Base-by-base conservation (phyloP, 2,797 vertebrate genomes). In the Decapterus maruadsi region DNA sequence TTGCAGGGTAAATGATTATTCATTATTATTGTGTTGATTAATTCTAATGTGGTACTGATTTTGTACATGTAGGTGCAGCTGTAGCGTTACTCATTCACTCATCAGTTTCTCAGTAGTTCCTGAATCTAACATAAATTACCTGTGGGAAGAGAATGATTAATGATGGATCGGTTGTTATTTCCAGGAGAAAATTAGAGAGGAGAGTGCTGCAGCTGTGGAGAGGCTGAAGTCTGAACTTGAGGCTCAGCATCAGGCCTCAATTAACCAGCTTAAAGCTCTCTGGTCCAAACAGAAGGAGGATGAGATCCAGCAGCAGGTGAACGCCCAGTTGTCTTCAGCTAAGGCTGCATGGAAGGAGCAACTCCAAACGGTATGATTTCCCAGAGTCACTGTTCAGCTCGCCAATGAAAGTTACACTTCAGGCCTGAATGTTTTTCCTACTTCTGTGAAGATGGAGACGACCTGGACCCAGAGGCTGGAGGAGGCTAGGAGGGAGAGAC, bases 271-370 rank as follows among this genome's bases (percentile, higher is more conserved):
- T 50, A 95, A 94, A 89, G 87, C 62, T 73, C 91, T 93, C 43
- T 98, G 96, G 96, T 83, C 93, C 78, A 92, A 91, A 89, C 96
- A 97, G 78, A 96, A 93, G 67, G 93, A 95, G 85, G 34, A 66
- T 5, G 90, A 92, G 68, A 74, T 94, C 54, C 94, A 94, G 43
- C 85, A 89, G 79, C 92, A 91, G 48, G 70, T 96, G 85, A 86
- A 92, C 59, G 87, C 89, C n/a, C 92, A 95, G 48, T 66, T 96
- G 65, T 87, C 87, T 10, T 79, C 88, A 43, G 90, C 90, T 60
- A 96, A 92, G 87, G 86, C 87, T 60, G 68, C 61, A 4, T 96
- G 95, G 95, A 92, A 95, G 56, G 93, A 93, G 19, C 94, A 97
- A 60, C 88, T 93, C 65, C 90, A 94, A 69, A 87, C 95, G 94